A percentile compares a stretch with the other conserved stretches of the same genome.
phyloP scores from a whole-genome alignment of 2,888 invertebrate genomes.

The Oxycera nigricornis region DNA sequence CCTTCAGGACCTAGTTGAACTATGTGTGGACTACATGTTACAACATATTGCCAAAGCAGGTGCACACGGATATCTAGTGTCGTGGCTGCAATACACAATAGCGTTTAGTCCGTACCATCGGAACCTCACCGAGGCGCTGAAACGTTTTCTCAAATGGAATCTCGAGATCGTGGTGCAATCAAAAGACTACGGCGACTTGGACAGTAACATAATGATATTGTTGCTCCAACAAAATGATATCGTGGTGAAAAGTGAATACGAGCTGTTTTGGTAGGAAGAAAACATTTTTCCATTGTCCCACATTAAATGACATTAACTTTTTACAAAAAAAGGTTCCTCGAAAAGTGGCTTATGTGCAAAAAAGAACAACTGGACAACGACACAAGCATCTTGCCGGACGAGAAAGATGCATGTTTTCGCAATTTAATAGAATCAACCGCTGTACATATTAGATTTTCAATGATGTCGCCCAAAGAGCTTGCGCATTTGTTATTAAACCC shows the following conservation, averaged over 20 bases:
- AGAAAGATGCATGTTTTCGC: slow-evolving; percentile 69
- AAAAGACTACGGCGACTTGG: slow-evolving; percentile 81
- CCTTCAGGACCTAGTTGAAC: slow-evolving; percentile 76
- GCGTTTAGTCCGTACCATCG: slow-evolving; percentile 73
- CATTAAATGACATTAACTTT: background rate
- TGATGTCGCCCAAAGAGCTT: slow-evolving; percentile 91
- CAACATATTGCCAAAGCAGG: slow-evolving; percentile 86
- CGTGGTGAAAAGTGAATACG: slow-evolving; percentile 88
- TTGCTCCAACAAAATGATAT: slow-evolving; percentile 86
- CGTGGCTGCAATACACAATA: slow-evolving; percentile 91
- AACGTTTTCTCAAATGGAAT: slow-evolving; percentile 90
- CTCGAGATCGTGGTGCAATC: slow-evolving; percentile 82
- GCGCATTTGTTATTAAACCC: slow-evolving; percentile 81
- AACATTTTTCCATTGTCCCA: background rate
- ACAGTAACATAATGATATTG: slow-evolving; percentile 77
- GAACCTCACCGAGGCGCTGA: slow-evolving; percentile 69
- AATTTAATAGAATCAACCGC: slow-evolving; percentile 77
- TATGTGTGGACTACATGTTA: slow-evolving; percentile 88
- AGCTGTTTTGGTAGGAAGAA: slow-evolving; percentile 71
- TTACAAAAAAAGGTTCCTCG: slow-evolving; percentile 67
- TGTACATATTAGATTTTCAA: slow-evolving; percentile 84
- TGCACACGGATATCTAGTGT: slow-evolving; percentile 79
- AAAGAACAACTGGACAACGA: slow-evolving; percentile 65
- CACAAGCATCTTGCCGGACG: slow-evolving; percentile 62
- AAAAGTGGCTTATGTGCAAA: slow-evolving; percentile 81